Evolutionary conservation across 2,113 vertebrate genomes (phyloP).

Genomic region (Hippocampus comes): DNA sequence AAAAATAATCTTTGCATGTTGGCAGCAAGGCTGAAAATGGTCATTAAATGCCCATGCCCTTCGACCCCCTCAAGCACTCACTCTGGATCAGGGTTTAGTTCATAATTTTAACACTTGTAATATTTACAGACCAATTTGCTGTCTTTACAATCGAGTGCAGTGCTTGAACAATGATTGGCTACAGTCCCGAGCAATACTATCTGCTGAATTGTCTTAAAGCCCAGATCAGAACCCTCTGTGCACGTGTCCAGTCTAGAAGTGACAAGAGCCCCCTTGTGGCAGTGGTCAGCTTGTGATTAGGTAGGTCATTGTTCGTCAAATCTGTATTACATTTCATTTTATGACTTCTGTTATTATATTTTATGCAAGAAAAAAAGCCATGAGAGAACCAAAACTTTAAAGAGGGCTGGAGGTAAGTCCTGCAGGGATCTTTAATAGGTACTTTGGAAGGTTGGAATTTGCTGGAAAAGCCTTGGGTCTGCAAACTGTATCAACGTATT

Average conservation of each 20-base stretch:
- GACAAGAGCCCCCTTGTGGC: conserved; percentile 2
- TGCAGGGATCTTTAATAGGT: not conserved
- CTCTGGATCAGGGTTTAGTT: too few species aligned
- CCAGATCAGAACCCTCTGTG: too few species aligned
- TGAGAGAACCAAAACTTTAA: not conserved
- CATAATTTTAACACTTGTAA: too few species aligned
- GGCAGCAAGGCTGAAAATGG: too few species aligned
- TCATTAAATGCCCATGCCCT: too few species aligned
- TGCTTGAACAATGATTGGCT: not conserved
- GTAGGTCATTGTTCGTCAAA: not conserved
- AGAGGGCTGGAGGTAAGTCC: not conserved
- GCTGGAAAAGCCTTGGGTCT: not conserved
- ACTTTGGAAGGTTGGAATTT: not conserved
- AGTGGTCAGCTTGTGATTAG: not conserved
- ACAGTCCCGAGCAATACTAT: not conserved
- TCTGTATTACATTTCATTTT: not conserved
- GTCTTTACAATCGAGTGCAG: too few species aligned
- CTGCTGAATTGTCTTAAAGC: not conserved
- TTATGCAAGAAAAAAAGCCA: too few species aligned
- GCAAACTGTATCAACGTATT: not conserved
- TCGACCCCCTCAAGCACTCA: too few species aligned
- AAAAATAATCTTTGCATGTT: too few species aligned
- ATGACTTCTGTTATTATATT: too few species aligned
- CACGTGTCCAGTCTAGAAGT: not conserved
- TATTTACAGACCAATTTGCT: too few species aligned